phyloP scores from a whole-genome alignment of 2,797 vertebrate genomes.

The Psittacula echo region DNA sequence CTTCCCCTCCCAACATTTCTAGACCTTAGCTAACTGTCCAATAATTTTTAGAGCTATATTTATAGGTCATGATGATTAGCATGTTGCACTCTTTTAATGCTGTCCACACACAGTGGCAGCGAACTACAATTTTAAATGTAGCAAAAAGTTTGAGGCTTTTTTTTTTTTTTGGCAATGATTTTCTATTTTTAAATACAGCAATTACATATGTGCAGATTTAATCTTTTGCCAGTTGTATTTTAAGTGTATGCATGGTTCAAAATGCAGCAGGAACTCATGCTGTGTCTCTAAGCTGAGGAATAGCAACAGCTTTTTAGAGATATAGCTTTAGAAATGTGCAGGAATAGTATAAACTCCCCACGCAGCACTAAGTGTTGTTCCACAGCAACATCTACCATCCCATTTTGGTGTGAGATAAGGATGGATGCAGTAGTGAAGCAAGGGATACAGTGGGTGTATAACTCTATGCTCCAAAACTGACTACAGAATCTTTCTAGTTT shows the following conservation, averaged over 20 bases:
- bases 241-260: background rate
- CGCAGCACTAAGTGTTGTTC: background rate
- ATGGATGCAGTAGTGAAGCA: background rate
- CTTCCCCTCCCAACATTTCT: fast-evolving
- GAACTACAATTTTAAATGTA: background rate
- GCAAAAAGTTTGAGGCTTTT: fast-evolving
- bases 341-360: background rate
- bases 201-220: background rate
- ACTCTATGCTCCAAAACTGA: background rate
- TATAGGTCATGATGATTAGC: background rate
- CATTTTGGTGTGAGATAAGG: background rate
- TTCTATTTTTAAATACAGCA: background rate
- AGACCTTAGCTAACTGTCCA: background rate
- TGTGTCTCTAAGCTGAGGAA: background rate
- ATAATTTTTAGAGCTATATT: background rate
- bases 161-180: background rate
- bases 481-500: background rate
- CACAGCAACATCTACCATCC: background rate
- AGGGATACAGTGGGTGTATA: fast-evolving
- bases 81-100: background rate
- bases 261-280: background rate
- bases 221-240: background rate
- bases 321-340: background rate
- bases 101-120: background rate
- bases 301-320: background rate